These are phyloP conservation scores for Rhagonycha lutea DNA, from an alignment of 2,888 invertebrate species.

Conservation along the genomic window DNA sequence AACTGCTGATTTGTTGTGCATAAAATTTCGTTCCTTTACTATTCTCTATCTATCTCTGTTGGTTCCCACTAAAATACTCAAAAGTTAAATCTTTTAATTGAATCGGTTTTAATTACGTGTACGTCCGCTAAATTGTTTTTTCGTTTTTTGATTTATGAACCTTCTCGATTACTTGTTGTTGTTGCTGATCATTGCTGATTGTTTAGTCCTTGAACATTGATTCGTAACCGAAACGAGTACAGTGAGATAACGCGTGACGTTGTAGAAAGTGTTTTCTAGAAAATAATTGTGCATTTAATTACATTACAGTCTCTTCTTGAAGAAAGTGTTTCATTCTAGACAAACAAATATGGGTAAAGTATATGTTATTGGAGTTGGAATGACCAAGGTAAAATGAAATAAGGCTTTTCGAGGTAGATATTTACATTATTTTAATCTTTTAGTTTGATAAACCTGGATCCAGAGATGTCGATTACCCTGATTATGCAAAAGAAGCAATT, in stretches of 20 bases:
- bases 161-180: neutral
- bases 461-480: conserved; percentile 86
- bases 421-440: conserved; percentile 30
- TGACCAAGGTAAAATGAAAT: conserved; percentile 80
- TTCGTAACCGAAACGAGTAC: neutral
- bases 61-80: neutral
- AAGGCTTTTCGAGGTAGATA: conserved; percentile 7
- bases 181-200: too few species aligned
- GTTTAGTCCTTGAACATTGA: neutral
- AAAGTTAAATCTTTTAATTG: neutral
- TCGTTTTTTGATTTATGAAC: neutral
- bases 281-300: neutral
- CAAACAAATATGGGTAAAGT: conserved; percentile 59
- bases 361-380: conserved; percentile 93
- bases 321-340: neutral
- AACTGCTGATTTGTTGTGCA: neutral
- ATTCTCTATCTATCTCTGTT: neutral
- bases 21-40: neutral
- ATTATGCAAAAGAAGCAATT: conserved; percentile 93
- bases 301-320: neutral
- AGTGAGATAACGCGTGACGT: neutral
- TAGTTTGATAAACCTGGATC: conserved; percentile 92
- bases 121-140: neutral
- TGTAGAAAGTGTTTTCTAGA: neutral
- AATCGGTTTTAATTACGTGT: neutral